These are phyloP conservation scores for Drosophila rubida DNA, from an alignment of 2,888 invertebrate genomes.

Conservation along the genomic window DNA sequence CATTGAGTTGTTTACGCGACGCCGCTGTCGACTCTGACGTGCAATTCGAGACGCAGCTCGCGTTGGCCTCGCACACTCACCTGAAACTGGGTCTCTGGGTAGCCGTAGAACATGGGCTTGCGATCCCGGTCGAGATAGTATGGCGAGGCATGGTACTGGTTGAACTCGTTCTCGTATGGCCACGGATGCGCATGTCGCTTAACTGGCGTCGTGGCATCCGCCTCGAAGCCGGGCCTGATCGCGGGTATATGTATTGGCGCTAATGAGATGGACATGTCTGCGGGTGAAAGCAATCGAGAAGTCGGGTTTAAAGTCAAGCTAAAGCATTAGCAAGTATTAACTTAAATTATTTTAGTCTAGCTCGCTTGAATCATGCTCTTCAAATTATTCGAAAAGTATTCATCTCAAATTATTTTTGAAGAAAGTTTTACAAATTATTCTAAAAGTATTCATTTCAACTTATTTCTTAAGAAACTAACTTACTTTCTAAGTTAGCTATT, in stretches of 20 bases:
- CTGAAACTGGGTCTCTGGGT: conserved; percentile 85
- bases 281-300: neutral
- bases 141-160: conserved; percentile 84
- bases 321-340: too few relatives aligned
- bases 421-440: too few relatives aligned
- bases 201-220: conserved; percentile 84
- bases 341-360: too few relatives aligned
- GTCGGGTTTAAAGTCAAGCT: neutral
- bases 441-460: neutral
- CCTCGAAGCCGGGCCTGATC: conserved; percentile 89
- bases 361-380: too few relatives aligned
- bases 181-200: conserved; percentile 85
- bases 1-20: conserved; percentile 63
- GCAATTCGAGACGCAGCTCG: conserved; percentile 20
- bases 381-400: too few relatives aligned
- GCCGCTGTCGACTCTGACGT: conserved; percentile 23
- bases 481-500: too few relatives aligned
- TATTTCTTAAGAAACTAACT: too few relatives aligned
- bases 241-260: conserved; percentile 95
- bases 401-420: too few relatives aligned
- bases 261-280: conserved; percentile 87
- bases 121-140: conserved; percentile 85
- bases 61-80: conserved; percentile 70
- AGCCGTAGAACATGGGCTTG: conserved; percentile 85
- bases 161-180: conserved; percentile 85